Conservation (phyloP, 2,797 vertebrate genomes). For the Okamejei kenojei region DNA sequence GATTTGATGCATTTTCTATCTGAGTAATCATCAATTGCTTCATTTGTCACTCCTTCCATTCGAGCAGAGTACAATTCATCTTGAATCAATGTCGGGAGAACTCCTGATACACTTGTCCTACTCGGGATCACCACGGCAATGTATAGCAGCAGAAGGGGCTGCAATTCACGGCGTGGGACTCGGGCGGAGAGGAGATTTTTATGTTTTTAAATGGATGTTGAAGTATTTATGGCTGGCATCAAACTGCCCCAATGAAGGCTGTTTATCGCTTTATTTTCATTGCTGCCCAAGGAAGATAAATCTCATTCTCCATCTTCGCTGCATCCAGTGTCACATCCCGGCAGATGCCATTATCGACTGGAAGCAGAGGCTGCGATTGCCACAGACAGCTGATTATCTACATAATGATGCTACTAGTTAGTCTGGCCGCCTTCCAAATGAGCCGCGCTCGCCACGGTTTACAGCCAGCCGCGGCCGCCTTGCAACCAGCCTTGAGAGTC, state of each 20-base stretch:
- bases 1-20: background rate
- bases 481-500: conserved; percentile 61
- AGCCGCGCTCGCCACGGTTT: conserved; percentile 46
- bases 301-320: background rate
- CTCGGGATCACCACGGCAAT: background rate
- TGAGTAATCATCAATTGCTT: background rate
- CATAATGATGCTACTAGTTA: conserved; percentile 43
- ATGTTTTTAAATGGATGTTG: background rate
- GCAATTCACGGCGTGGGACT: background rate
- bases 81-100: background rate
- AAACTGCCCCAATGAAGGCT: background rate
- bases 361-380: fast-evolving
- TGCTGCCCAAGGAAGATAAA: background rate
- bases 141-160: background rate
- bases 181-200: background rate
- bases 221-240: background rate
- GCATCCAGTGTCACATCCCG: background rate
- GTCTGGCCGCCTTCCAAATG: conserved; percentile 49
- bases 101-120: background rate
- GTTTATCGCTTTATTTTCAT: background rate
- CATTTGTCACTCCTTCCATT: background rate
- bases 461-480: conserved; percentile 53
- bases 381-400: conserved; percentile 45
- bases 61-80: background rate
- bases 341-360: conserved; percentile 26